Evolutionary conservation across 2,797 vertebrate genomes (phyloP).

Genomic region (Propithecus perrieri): DNA sequence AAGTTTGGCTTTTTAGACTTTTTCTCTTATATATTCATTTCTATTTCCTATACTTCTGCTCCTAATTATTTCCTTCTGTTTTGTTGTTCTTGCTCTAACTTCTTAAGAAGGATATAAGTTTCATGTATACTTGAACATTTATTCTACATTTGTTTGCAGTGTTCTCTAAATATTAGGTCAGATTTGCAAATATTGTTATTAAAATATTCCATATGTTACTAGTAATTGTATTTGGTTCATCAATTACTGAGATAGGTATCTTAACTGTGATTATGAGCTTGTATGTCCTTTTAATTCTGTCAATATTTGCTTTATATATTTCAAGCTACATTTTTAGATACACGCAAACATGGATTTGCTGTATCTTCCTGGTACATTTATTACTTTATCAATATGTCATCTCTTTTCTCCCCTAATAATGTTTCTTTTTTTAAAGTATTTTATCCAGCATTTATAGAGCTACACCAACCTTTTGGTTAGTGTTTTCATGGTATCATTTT

Average conservation of each 20-base stretch:
- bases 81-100: neutral
- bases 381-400: neutral
- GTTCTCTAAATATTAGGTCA: neutral
- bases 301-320: constrained; percentile 34
- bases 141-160: neutral
- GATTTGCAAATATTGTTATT: neutral
- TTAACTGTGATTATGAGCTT: neutral
- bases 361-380: neutral
- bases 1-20: neutral
- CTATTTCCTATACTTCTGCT: neutral
- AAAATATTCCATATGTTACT: neutral
- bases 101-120: neutral
- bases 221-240: neutral
- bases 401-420: neutral
- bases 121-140: neutral
- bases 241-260: neutral
- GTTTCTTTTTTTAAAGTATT: neutral
- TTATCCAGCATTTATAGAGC: neutral
- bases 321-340: neutral
- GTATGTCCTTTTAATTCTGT: neutral
- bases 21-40: neutral
- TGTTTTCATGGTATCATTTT: neutral
- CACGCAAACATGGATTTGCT: neutral
- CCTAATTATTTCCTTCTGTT: neutral
- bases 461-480: neutral